Base-by-base conservation (phyloP, 2,113 vertebrate genomes). In the Semicossyphus pulcher region DNA sequence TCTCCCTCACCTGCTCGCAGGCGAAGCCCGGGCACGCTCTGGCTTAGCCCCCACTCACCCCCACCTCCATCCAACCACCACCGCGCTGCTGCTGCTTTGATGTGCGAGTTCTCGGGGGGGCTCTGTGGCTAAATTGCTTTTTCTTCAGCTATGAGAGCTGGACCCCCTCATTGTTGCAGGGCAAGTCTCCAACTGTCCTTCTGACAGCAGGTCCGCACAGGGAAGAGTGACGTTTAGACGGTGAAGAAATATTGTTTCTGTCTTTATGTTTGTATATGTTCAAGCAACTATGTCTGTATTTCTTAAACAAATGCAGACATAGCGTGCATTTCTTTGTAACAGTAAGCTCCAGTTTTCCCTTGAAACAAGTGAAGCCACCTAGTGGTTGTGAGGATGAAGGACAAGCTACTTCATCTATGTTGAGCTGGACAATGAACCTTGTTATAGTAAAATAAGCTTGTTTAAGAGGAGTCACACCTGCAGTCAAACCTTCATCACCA, bases 41-140 rank as follows among this genome's bases (percentile, higher is more conserved):
- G 79, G 72, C 66, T 65, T 21, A 61, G 39, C 26, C 56, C 12
- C 48, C 21, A 4, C 21, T 0, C 1, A 39, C 18, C 31, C n/a
- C 0, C 34, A 23, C 20, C 37, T 11, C 2, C 14, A 12, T 28
- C 20, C 36, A 3, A 3, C 60, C 15, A 3, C 5, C 32, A 14
- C 49, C 20, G 32, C 53, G 11, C 44, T 18, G 25, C 56, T 4
- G 51, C 36, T 42, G 31, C 73, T 88, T 84, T 86, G 87, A 89
- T 88, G 85, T 86, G 67, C 7, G 1, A 49, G 51, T 75, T 69
- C 85, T 84, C 72, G 10, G 12, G 70, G 51, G 84, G 53, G n/a
- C 37, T 75, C 31, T 72, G 64, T 62, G 59, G 71, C 52, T 75
- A 87, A 90, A 90, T 91, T 88, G 82, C 82, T 86, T 90, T 90